A percentile compares a stretch with the other conserved stretches of the same genome.
These are phyloP conservation scores for Numida meleagris DNA, from an alignment of 2,113 vertebrate genomes.

Conservation along the genomic window DNA sequence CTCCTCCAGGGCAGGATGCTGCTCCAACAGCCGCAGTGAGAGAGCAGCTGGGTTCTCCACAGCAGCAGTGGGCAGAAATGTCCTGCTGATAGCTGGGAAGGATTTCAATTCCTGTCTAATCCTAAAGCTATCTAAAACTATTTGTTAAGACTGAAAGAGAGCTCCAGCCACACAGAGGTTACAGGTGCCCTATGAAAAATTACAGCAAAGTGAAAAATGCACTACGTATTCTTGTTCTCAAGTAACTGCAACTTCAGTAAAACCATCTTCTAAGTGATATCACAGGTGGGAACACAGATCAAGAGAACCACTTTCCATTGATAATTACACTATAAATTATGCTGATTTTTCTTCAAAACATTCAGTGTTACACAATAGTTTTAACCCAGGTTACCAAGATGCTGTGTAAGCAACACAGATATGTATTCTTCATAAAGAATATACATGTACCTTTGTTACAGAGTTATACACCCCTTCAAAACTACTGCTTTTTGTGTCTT, in stretches of 20 bases:
- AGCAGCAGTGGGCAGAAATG: not conserved
- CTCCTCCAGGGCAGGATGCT: not conserved
- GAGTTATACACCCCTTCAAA: not conserved
- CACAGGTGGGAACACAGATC: not conserved
- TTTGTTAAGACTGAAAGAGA: not conserved
- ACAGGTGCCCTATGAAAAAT: not conserved
- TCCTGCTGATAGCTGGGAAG: not conserved
- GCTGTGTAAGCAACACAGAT: not conserved
- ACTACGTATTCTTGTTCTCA: not conserved
- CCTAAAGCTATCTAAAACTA: not conserved
- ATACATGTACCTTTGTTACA: not conserved
- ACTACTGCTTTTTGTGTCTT: not conserved
- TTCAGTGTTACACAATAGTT: not conserved
- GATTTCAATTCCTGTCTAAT: not conserved
- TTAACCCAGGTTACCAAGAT: not conserved
- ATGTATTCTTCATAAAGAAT: not conserved
- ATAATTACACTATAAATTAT: not conserved
- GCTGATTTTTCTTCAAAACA: not conserved
- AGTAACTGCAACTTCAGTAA: not conserved
- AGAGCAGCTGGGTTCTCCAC: not conserved
- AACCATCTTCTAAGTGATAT: not conserved
- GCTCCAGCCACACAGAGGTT: not conserved
- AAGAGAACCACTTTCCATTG: not conserved
- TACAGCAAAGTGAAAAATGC: not conserved
- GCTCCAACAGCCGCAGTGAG: not conserved